These are phyloP conservation scores for Coracopsis vasa DNA, from an alignment of 2,113 vertebrate genomes.

Conservation along the genomic window DNA sequence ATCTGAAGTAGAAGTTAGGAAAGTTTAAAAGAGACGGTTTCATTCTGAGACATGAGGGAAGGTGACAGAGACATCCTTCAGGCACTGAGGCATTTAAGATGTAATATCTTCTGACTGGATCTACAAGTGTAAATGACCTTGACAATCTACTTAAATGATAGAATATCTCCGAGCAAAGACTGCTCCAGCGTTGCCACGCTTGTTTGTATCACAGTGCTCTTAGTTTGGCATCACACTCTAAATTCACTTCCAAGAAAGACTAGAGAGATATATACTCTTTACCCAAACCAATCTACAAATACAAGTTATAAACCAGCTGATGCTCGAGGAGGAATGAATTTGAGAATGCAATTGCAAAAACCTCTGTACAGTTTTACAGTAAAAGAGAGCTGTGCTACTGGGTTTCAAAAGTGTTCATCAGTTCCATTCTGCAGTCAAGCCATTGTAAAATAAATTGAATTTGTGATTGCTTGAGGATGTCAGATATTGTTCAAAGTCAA, in stretches of 20 bases:
- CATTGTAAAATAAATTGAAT: not conserved
- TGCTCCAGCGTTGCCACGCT: not conserved
- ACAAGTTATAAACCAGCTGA: not conserved
- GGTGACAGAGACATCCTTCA: not conserved
- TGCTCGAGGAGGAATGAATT: not conserved
- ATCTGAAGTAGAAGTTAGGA: not conserved
- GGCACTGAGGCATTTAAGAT: not conserved
- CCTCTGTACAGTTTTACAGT: not conserved
- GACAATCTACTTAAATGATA: not conserved
- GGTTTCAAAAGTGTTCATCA: not conserved
- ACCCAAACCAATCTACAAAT: not conserved
- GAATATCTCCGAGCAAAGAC: not conserved
- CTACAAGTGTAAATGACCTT: conserved; percentile 17
- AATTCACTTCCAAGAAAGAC: not conserved
- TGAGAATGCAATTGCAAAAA: not conserved
- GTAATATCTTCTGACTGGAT: conserved; percentile 2
- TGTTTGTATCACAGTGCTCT: not conserved
- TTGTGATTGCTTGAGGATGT: not conserved
- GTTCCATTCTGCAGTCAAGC: not conserved
- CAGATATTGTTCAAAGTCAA: conserved; percentile 4
- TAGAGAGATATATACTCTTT: not conserved
- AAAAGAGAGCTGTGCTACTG: not conserved
- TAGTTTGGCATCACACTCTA: not conserved
- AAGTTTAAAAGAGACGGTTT: not conserved
- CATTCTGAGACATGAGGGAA: not conserved